Evolutionary conservation across 2,113 vertebrate species (phyloP).

Genomic region (Nothoprocta pentlandii): DNA sequence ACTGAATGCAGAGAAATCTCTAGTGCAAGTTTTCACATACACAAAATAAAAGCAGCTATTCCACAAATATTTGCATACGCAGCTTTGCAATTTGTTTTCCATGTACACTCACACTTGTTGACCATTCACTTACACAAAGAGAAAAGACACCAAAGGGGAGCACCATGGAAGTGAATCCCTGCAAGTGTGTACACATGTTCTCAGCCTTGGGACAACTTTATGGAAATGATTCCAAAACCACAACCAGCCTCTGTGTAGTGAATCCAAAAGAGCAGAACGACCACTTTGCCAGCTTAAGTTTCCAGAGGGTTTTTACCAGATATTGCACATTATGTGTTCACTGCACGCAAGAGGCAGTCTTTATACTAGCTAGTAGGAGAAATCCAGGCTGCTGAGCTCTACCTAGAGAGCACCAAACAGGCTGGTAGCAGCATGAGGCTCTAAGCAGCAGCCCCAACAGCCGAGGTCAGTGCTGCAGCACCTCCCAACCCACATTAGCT

Average conservation of each 20-base stretch:
- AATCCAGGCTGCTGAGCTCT: not conserved
- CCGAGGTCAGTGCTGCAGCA: not conserved
- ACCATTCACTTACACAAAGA: not conserved
- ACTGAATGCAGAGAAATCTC: not conserved
- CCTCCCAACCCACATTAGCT: not conserved
- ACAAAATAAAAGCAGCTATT: not conserved
- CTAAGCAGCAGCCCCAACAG: not conserved
- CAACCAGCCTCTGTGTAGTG: not conserved
- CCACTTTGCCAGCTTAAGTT: not conserved
- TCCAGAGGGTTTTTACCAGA: not conserved
- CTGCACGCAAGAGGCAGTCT: not conserved
- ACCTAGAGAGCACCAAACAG: not conserved
- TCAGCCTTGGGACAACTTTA: not conserved
- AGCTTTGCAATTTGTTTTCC: not conserved
- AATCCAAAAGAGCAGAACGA: not conserved
- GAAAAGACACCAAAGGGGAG: not conserved
- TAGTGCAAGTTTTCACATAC: not conserved
- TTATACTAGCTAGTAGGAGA: not conserved
- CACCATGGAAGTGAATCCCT: not conserved
- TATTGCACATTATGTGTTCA: not conserved
- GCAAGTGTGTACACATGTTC: not conserved
- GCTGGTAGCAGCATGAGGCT: not conserved
- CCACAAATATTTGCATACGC: not conserved
- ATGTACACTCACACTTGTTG: not conserved
- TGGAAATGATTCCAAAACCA: not conserved